Conservation (phyloP, 2,888 invertebrate species). For the Sesia apiformis region DNA sequence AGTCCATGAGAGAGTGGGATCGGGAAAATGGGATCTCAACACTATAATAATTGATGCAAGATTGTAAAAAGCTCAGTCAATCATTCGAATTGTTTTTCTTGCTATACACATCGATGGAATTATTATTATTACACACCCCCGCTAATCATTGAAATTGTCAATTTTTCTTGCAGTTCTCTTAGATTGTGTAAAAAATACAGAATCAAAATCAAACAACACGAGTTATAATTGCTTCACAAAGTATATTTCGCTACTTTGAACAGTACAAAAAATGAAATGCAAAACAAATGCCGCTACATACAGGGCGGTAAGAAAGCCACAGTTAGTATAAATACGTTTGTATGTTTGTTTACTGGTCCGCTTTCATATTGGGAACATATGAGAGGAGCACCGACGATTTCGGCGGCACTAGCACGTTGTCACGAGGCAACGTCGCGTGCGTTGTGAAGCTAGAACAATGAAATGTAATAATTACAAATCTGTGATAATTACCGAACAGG, state of each 20-base stretch:
- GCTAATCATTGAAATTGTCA: no score
- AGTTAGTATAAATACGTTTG: not conserved
- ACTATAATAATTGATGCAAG: no score
- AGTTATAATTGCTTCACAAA: slow-evolving; percentile 17
- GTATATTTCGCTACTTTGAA: slow-evolving; percentile 13
- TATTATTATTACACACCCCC: no score
- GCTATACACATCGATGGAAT: no score
- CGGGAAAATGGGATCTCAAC: no score
- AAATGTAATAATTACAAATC: not conserved
- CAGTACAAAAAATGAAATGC: slow-evolving; percentile 27
- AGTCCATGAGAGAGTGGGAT: no score
- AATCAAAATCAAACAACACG: slow-evolving; percentile 10
- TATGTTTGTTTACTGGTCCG: slow-evolving; percentile 24
- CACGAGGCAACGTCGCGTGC: slow-evolving; percentile 44
- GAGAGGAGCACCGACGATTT: slow-evolving; percentile 79
- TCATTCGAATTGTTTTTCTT: no score
- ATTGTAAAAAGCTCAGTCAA: no score
- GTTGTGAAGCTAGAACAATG: slow-evolving; percentile 70
- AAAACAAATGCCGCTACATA: slow-evolving; percentile 16
- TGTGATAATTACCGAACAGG: not conserved
- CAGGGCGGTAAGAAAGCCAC: not conserved
- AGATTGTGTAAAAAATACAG: not conserved
- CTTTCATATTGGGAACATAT: slow-evolving; percentile 75
- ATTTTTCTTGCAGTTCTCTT: no score
- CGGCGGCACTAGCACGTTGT: slow-evolving; percentile 74